Evolutionary conservation across 2,797 vertebrate species (phyloP).

Genomic region (Lindbergichthys nudifrons): DNA sequence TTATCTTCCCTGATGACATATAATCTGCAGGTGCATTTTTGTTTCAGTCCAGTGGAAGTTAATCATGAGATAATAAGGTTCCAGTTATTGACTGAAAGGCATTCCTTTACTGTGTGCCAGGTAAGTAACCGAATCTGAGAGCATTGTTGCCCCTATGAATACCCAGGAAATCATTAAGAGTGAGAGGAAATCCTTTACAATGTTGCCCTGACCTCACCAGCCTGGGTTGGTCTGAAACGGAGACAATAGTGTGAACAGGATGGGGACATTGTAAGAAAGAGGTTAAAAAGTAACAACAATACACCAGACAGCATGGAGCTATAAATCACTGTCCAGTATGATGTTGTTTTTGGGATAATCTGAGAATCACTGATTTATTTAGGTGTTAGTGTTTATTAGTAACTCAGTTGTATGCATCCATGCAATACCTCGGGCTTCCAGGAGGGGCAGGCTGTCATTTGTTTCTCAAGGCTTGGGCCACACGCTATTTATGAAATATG

Average conservation of each 20-base stretch:
- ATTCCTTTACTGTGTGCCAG: slow-evolving; percentile 70
- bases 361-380: slow-evolving; percentile 9
- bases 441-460: slow-evolving; percentile 18
- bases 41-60: slow-evolving; percentile 39
- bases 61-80: slow-evolving; percentile 67
- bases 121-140: slow-evolving; percentile 77
- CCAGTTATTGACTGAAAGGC: slow-evolving; percentile 67
- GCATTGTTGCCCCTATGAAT: slow-evolving; percentile 82
- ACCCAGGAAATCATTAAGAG: slow-evolving; percentile 85
- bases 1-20: slow-evolving; percentile 23
- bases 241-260: slow-evolving; percentile 85
- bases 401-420: background rate
- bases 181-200: slow-evolving; percentile 85
- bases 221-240: slow-evolving; percentile 71
- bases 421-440: slow-evolving; percentile 8
- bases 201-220: slow-evolving; percentile 82
- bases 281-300: slow-evolving; percentile 60
- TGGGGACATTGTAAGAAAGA: slow-evolving; percentile 64
- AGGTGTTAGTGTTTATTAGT: slow-evolving; percentile 23
- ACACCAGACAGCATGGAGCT: slow-evolving; percentile 53
- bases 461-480: background rate
- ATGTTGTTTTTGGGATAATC: slow-evolving; percentile 22
- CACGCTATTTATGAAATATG: slow-evolving; percentile 20
- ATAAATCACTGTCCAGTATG: slow-evolving; percentile 54
- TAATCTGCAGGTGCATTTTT: slow-evolving; percentile 50